These are phyloP conservation scores for Drosophila orosa DNA, from an alignment of 1,140 invertebrate species.

Conservation along the genomic window DNA sequence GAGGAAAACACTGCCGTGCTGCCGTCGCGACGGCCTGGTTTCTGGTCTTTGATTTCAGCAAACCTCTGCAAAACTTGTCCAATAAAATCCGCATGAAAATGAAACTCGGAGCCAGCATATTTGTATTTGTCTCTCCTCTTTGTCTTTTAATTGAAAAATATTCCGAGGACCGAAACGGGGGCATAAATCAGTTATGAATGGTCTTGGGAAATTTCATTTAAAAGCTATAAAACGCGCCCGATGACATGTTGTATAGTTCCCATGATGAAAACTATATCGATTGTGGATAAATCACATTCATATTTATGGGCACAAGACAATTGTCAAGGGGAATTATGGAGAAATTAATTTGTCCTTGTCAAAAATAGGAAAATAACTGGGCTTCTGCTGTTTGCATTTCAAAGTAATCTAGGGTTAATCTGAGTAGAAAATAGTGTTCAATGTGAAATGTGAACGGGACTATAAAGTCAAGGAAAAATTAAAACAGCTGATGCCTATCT, in stretches of 20 bases:
- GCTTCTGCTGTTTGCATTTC: not conserved
- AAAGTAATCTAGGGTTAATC: not conserved
- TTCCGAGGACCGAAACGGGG: constrained; percentile 18
- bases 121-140: constrained; percentile 26
- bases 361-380: not conserved
- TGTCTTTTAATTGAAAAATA: constrained; percentile 55
- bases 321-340: not conserved
- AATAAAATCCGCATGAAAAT: constrained; percentile 60
- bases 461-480: not conserved
- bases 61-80: constrained; percentile 63
- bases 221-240: constrained; percentile 27
- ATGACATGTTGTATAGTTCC: constrained; percentile 5
- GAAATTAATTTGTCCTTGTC: constrained; percentile 6
- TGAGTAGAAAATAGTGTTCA: too few species aligned
- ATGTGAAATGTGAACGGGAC: not conserved
- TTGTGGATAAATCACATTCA: constrained; percentile 14
- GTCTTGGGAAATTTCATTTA: constrained; percentile 24
- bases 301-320: constrained; percentile 6
- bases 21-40: constrained; percentile 47
- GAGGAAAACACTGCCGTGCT: not conserved
- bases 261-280: constrained; percentile 17
- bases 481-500: not conserved
- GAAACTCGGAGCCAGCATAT: constrained; percentile 55
- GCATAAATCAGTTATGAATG: constrained; percentile 39
- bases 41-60: constrained; percentile 68